Evolutionary conservation across 2,113 vertebrate genomes (phyloP).

Genomic region (Nibea coibor): DNA sequence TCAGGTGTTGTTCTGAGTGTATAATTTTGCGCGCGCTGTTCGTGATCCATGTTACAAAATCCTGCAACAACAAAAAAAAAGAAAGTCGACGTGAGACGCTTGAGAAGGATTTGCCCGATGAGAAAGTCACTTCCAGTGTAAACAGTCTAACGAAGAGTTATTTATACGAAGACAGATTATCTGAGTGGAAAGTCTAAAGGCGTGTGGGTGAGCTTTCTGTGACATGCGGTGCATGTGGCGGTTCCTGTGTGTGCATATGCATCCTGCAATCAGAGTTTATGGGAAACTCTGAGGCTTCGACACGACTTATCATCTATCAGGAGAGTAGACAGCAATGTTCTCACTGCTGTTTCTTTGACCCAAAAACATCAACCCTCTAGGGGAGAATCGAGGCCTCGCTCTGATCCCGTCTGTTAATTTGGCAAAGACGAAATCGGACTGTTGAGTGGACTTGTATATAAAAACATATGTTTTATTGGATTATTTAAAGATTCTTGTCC

Average conservation of each 20-base stretch:
- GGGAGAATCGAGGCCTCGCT: constrained; percentile 30
- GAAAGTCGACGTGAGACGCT: neutral
- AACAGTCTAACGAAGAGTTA: constrained; percentile 39
- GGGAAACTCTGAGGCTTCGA: constrained; percentile 59
- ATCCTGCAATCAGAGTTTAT: constrained; percentile 48
- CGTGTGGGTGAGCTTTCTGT: constrained; percentile 1
- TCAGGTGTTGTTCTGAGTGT: neutral
- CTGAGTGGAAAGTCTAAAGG: constrained; percentile 27
- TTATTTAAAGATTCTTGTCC: constrained; percentile 17
- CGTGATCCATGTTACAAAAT: neutral
- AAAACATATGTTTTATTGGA: neutral
- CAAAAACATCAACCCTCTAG: constrained; percentile 40
- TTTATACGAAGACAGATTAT: constrained; percentile 51
- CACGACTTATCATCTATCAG: constrained; percentile 50
- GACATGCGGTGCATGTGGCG: constrained; percentile 19
- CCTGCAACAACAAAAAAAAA: neutral
- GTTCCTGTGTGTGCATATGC: constrained; percentile 32
- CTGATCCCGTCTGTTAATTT: constrained; percentile 30
- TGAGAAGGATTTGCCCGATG: constrained; percentile 19
- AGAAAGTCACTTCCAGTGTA: constrained; percentile 33
- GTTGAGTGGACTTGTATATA: neutral
- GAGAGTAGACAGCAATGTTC: constrained; percentile 60
- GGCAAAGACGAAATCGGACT: constrained; percentile 9
- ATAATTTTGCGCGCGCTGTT: neutral
- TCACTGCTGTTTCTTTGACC: constrained; percentile 49